Percentiles rank a stretch among this genome's conserved stretches.
phyloP scores from a whole-genome alignment of 2,797 vertebrate species.

The Cottoperca gobio region DNA sequence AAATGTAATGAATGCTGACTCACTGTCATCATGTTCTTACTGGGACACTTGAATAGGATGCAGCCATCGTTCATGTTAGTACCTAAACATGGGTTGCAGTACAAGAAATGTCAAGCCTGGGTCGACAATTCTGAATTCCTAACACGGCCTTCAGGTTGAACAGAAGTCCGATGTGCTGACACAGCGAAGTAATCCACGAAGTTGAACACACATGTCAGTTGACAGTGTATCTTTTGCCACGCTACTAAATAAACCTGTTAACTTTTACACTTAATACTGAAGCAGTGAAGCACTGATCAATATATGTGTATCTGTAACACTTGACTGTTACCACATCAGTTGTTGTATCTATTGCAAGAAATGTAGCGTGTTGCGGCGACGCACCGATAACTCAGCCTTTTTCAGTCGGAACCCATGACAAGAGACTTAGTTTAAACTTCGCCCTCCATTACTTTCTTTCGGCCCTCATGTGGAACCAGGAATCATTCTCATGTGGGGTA shows the following conservation, averaged over 20 bases:
- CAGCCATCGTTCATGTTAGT: not conserved
- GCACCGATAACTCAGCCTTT: not conserved
- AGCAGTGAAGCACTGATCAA: not conserved
- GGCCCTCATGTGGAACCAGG: constrained; percentile 66
- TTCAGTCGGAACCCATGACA: constrained; percentile 33
- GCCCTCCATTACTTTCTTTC: constrained; percentile 59
- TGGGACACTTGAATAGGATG: not conserved
- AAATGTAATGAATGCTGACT: too few species aligned
- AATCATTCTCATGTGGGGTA: constrained; percentile 47
- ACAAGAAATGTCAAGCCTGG: not conserved
- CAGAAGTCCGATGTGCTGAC: not conserved
- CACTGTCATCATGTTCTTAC: not conserved
- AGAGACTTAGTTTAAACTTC: constrained; percentile 71
- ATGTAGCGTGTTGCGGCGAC: not conserved
- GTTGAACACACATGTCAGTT: not conserved
- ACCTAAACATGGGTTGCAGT: not conserved
- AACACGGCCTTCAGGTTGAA: not conserved
- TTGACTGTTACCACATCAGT: not conserved
- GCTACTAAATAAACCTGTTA: not conserved
- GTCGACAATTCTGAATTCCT: not conserved
- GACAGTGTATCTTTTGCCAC: not conserved
- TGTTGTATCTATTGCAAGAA: not conserved
- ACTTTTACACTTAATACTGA: not conserved
- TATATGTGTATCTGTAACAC: not conserved
- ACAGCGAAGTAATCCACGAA: not conserved